Evolutionary conservation across 2,888 invertebrate genomes (phyloP), one percentile per base, ranked within the genome.

Genomic region (Thelaira solivaga): DNA sequence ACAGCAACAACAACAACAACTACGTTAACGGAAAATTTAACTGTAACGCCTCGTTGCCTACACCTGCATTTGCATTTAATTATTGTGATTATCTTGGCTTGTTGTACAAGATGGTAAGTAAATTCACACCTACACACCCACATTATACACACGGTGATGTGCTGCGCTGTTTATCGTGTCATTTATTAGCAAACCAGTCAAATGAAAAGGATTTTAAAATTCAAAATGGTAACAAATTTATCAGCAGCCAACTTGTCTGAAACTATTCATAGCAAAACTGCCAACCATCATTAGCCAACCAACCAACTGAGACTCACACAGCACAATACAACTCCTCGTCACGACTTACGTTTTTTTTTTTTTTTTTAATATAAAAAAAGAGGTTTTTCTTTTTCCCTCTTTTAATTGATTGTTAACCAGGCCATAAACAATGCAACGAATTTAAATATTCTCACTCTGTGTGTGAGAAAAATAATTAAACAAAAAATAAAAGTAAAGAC

Each of bases 1-100:
- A 24, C 39, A 11, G 4, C 65, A 43, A 18, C 65, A 45, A 53
- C 55, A 72, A 47, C 74, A 53, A 36, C 67, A 26, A 24, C 39
- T 8, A 6, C 65, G 36, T 24, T 61, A 45, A 53, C 55, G 62
- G 71, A 67, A 71, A 72, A 51, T 74, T 74, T 69, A 82, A 68
- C 77, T 82, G 76, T 81, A 67, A 80, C 80, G 80, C 71, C 78
- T 65, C 78, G 83, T 80, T 83, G 81, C 76, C 76, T 83, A 81
- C 85, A 80, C 77, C 77, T 81, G 76, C 85, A 86, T 85, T 86
- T 86, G 84, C 86, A 86, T 85, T 85, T 86, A 85, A 86, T 86
- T 86, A 83, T 86, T 84, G 85, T 86, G 84, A 86, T 86, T 86
- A 85, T 86, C 83, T 86, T 86, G 84, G 86, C 86, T 83, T 86